phyloP scores from a whole-genome alignment of 2,113 vertebrate species.

The Hippopotamus amphibius region DNA sequence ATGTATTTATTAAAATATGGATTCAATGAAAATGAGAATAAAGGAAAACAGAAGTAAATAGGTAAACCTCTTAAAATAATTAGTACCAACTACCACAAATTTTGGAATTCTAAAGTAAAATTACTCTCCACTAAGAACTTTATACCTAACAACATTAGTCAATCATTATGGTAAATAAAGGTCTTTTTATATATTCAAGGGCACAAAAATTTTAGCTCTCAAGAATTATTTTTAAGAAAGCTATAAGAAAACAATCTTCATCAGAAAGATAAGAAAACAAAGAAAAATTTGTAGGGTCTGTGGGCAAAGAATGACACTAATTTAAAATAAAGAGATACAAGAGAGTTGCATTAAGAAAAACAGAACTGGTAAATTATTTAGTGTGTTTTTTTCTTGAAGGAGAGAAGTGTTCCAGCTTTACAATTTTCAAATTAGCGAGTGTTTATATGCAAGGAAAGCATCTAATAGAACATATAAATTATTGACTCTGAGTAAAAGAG shows the following conservation, averaged over 20 bases:
- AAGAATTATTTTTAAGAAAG: not conserved
- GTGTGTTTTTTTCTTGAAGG: not conserved
- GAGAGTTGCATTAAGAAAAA: not conserved
- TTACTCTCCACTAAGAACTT: not conserved
- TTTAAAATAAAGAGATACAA: not conserved
- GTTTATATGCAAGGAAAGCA: not conserved
- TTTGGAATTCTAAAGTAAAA: not conserved
- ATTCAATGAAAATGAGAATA: not conserved
- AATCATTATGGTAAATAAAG: not conserved
- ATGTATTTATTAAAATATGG: not conserved
- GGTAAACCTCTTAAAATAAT: not conserved
- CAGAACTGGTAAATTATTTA: not conserved
- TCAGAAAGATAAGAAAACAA: not conserved
- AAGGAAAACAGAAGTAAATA: not conserved
- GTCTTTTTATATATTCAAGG: not conserved
- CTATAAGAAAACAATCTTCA: not conserved
- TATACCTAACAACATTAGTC: not conserved
- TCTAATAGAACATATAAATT: not conserved
- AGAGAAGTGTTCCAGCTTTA: not conserved
- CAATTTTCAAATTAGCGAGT: slow-evolving; percentile 13
- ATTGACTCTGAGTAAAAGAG: not conserved
- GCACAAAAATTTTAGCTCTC: not conserved
- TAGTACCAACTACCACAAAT: not conserved
- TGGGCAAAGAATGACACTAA: not conserved
- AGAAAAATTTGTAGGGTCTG: not conserved